Conservation (phyloP, 2,113 vertebrate species). For the Egretta garzetta region DNA sequence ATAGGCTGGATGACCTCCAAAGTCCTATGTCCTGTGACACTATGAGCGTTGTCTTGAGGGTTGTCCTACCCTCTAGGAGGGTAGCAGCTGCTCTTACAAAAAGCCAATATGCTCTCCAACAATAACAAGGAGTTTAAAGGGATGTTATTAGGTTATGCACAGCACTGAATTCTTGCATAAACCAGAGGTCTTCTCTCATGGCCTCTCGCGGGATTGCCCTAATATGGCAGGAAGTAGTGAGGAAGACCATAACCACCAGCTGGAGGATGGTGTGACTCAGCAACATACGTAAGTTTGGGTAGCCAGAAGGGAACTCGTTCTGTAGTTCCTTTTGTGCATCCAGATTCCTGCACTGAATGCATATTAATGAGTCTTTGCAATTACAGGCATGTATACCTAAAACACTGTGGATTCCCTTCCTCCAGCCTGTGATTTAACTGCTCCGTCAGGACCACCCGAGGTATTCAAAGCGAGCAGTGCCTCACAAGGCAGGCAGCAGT, state of each 20-base stretch:
- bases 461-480: not conserved
- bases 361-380: not conserved
- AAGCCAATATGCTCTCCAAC: not conserved
- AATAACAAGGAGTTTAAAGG: not conserved
- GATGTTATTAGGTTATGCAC: not conserved
- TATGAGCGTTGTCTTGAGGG: not conserved
- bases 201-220: not conserved
- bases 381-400: not conserved
- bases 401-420: not conserved
- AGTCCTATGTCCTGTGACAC: not conserved
- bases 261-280: not conserved
- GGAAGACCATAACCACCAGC: not conserved
- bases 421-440: not conserved
- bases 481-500: not conserved
- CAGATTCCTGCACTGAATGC: not conserved
- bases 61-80: not conserved
- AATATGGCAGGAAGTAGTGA: not conserved
- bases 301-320: not conserved
- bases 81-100: not conserved
- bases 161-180: not conserved
- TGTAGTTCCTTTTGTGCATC: not conserved
- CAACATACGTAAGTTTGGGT: not conserved
- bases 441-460: not conserved
- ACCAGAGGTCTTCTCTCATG: not conserved
- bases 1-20: not conserved